Conservation (phyloP, 2,888 invertebrate species). For the Ectemnius continuus region DNA sequence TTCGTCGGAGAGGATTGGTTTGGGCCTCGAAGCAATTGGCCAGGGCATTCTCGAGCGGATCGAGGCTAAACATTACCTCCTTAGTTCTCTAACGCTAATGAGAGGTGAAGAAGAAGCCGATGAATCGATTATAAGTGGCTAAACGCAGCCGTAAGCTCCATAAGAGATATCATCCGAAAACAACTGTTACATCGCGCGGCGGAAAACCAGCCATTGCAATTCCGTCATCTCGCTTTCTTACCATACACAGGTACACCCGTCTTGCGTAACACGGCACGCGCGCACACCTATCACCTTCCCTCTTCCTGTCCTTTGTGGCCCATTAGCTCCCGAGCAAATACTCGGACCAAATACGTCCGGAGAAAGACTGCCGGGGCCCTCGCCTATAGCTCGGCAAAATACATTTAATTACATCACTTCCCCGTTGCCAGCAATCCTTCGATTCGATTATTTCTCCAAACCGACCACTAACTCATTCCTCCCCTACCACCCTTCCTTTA, state of each 20-base stretch:
- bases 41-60: constrained; percentile 54
- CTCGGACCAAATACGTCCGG: neutral
- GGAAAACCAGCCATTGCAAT: constrained; percentile 24
- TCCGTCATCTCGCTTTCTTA: constrained; percentile 27
- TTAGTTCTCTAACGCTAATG: constrained; percentile 29
- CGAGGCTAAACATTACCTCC: constrained; percentile 57
- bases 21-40: constrained; percentile 32
- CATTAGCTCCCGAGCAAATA: constrained; percentile 3
- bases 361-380: neutral
- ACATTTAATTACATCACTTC: constrained; percentile 8
- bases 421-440: constrained; percentile 10
- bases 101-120: neutral
- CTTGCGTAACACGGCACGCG: constrained; percentile 1
- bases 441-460: neutral
- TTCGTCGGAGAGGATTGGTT: constrained; percentile 26
- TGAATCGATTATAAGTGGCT: constrained; percentile 5
- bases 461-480: neutral
- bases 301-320: neutral
- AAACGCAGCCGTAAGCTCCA: constrained; percentile 19
- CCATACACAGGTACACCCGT: constrained; percentile 4
- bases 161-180: constrained; percentile 1
- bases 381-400: neutral
- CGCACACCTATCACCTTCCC: neutral
- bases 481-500: too few species aligned
- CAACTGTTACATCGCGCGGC: neutral